phyloP scores from a whole-genome alignment of 2,113 vertebrate genomes.

The Chaenocephalus aceratus region DNA sequence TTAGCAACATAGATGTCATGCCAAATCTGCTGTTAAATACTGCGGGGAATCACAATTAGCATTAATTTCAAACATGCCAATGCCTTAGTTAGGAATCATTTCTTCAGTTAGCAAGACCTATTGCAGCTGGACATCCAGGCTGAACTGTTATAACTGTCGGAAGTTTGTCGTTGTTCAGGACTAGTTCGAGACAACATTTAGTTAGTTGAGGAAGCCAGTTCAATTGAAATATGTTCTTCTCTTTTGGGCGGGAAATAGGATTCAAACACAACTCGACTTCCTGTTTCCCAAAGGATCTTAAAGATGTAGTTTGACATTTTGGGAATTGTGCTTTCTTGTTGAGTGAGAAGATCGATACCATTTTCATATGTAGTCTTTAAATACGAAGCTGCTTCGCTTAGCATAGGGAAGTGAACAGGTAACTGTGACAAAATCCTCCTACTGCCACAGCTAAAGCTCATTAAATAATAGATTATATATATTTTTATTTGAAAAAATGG shows the following conservation, averaged over 20 bases:
- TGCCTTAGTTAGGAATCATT: background rate
- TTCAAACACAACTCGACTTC: constrained; percentile 9
- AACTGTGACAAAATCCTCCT: background rate
- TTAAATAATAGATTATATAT: background rate
- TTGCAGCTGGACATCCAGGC: constrained; percentile 20
- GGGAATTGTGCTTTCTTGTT: constrained; percentile 7
- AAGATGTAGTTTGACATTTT: constrained; percentile 20
- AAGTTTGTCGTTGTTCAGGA: constrained; percentile 3
- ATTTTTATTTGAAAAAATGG: background rate
- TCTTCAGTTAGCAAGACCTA: constrained; percentile 1
- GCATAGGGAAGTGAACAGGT: too few relatives aligned
- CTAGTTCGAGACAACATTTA: background rate
- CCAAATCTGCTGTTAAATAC: constrained; percentile 29
- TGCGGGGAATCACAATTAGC: background rate
- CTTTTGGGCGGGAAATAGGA: background rate
- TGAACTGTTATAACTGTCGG: background rate
- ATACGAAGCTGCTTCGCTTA: background rate
- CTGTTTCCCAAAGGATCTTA: constrained; percentile 17
- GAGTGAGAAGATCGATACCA: background rate
- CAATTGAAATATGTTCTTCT: background rate
- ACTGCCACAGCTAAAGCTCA: background rate
- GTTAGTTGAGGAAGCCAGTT: background rate
- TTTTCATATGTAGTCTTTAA: background rate
- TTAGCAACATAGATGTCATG: constrained; percentile 10
- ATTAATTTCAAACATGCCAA: constrained; percentile 8